Evolutionary conservation across 2,797 vertebrate species (phyloP), one percentile per base, ranked within the genome.

Genomic region (Brachyrhaphis roseni): DNA sequence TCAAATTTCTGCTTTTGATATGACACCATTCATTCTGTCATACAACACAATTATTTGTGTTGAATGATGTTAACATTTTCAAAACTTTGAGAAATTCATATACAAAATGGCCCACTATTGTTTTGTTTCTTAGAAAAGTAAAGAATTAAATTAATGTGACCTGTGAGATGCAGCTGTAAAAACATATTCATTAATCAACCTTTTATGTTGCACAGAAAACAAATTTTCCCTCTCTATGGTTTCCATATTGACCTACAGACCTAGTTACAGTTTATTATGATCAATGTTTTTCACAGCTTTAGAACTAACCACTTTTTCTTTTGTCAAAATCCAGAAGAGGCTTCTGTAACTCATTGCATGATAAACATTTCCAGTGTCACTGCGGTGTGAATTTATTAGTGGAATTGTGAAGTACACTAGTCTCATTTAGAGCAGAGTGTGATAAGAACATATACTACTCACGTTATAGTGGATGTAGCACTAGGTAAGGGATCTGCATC

Each of bases 341-440:
- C 59, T 79, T 80, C 43, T 80, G 57, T 49, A 75, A 84, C 75
- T 41, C 53, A 74, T 66, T 26, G 18, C 15, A 39, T 70, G 36
- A 41, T 8, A 72, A n/a, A 36, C 36, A 41, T 23, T 5, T n/a
- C 36, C 28, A 39, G 0, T 3, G 46, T 77, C 41, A 36, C 12
- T 23, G 23, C 20, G 59, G 16, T 53, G 1, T 51, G 43, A 6
- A 76, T 36, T 75, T 53, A 72, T 78, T 62, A n/a, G 28, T 78
- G n/a, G 81, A n/a, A 34, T 28, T 18, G 53, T 62, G 49, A 26
- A 2, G 7, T 81, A 59, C 43, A 31, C 71, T 47, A 41, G 55
- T 74, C 3, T 7, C 23, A n/a, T 28, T 4, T 12, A 46, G 45
- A 15, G 7, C 12, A n/a, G 16, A 31, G 45, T 34, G 3, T 72